phyloP scores from a whole-genome alignment of 2,113 vertebrate genomes.

The Struthio camelus region DNA sequence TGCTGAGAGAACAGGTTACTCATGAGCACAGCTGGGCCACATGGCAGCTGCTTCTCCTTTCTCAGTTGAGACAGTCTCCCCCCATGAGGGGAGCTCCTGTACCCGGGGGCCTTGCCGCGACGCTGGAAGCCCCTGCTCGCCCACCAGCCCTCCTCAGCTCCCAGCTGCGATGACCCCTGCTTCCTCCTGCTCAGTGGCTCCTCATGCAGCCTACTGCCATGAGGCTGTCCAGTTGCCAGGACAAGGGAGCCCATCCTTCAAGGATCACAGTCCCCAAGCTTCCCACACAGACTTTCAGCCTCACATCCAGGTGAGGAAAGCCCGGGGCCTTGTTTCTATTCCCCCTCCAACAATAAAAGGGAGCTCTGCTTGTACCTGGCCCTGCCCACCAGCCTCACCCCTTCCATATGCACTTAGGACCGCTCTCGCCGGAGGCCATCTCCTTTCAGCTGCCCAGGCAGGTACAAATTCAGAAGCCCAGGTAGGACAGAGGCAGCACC shows the following conservation, averaged over 20 bases:
- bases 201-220: not conserved
- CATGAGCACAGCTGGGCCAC: not conserved
- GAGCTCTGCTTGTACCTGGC: not conserved
- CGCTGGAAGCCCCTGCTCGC: no score
- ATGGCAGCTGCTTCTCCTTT: not conserved
- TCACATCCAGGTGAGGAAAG: not conserved
- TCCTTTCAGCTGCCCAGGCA: no score
- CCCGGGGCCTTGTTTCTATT: not conserved
- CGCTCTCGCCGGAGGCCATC: not conserved
- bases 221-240: not conserved
- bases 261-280: not conserved
- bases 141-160: not conserved
- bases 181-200: not conserved
- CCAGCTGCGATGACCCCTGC: not conserved
- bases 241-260: not conserved
- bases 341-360: not conserved
- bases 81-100: not conserved
- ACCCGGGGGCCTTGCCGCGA: not conserved
- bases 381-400: not conserved
- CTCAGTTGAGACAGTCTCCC: not conserved
- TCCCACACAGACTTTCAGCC: not conserved
- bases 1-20: accelerated
- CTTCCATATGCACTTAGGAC: not conserved
- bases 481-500: accelerated
- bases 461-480: accelerated